Evolutionary conservation across 2,113 vertebrate species (phyloP), one percentile per base, ranked within the genome.

Genomic region (Lycocorax pyrrhopterus): DNA sequence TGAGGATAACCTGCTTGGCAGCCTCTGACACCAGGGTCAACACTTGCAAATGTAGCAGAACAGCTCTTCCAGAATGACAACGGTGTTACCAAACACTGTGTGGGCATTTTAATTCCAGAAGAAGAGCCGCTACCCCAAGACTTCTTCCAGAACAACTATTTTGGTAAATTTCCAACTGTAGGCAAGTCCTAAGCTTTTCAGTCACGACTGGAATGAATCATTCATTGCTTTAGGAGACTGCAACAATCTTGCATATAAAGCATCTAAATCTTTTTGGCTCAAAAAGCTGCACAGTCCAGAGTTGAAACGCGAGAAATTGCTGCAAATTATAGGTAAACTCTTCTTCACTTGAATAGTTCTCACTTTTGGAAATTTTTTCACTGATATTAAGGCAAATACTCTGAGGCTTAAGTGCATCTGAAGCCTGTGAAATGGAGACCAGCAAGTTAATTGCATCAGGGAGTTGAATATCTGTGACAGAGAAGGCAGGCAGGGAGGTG

Each of bases 141-240:
- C 66, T 93, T 84, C 84, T 97, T 97, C 85, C 76, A 95, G 94
- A 96, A 97, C 90, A 96, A 94, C 88, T 93, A 82, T 93, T 96
- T 92, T 96, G 90, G 94, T 96, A 95, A 96, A 97, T 97, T 96
- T 96, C 94, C 96, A 96, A 96, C 83, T 94, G 90, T 89, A 94
- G 95, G 92, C 96, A 96, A 97, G 80, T 79, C 96, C 73, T 79
- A 84, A 92, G 93, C 92, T 96, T 95, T 92, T 96, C 94, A 96
- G 96, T 96, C 96, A 97, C 96, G 93, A 97, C 95, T 94, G 83
- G 92, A 96, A 97, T 97, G 95, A 97, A 96, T 97, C 96, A 97
- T 84, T 95, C 89, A 58, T 89, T 93, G 86, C 96, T 87, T 92
- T 55, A 90, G 88, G 66, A 96, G 74, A 94, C 94, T 68, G 92